Base-by-base conservation (phyloP, 1,140 invertebrate genomes). In the Scaptomyza pallida region DNA sequence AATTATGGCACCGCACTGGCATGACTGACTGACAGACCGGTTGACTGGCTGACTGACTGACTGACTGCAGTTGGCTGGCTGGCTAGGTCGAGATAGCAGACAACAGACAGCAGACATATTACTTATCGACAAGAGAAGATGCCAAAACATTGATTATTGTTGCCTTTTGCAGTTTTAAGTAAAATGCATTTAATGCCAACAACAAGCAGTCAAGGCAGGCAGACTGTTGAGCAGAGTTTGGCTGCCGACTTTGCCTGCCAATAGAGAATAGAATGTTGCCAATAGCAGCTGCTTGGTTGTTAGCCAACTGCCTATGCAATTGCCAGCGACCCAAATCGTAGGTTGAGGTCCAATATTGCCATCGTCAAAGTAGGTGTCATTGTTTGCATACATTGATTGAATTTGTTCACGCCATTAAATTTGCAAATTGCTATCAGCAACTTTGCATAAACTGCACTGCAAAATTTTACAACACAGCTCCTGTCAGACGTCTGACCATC, bases 351-450 rank as follows among this genome's bases (percentile, higher is more conserved):
- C 68, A 44, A 62, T 68, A 45, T 64, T 71, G 52, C 43, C 64
- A 61, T 50, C 33, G 45, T 63, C 51, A 48, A 44, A 71, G 60
- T 71, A 43, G 62, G 61, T 80, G 67, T 74, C 71, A 78, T 88
- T 90, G 88, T 90, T 90, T 90, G 83, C 88, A 90, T 81, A 88
- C 83, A 89, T 89, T 90, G 89, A 90, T 90, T 90, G 89, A 90
- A 90, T 90, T 90, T 90, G 89, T 90, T 90, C 85, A 89, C 89
- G 85, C 89, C 89, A 90, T 90, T 90, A 90, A 90, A 90, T 90
- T 88, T 89, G 88, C 88, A 90, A 90, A 90, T 90, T 90, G 88
- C 80, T 82, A 90, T 90, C 88, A 80, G 81, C 75, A 90, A 75
- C 68, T 90, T 88, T 90, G 78, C 81, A 88, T 90, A 90, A 83